A percentile compares a stretch with the other conserved stretches of the same genome.
phyloP scores from a whole-genome alignment of 2,888 invertebrate genomes.

The Bembecia ichneumoniformis region DNA sequence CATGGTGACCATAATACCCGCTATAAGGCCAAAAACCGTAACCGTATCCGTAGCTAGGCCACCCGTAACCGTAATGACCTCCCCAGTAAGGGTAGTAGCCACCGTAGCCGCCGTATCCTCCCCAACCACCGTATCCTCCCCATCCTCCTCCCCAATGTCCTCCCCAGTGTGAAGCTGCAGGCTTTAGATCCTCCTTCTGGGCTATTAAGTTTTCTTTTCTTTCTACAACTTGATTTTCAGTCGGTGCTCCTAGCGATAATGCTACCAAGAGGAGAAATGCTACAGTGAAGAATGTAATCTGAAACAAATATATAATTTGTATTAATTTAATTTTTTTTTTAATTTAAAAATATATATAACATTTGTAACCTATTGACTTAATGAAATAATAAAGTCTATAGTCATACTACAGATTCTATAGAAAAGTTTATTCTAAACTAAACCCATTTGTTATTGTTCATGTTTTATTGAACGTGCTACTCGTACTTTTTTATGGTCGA shows the following conservation, averaged over 20 bases:
- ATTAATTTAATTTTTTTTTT: too few species aligned
- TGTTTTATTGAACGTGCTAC: too few species aligned
- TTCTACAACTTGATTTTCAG: slow-evolving; percentile 24
- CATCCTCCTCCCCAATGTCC: slow-evolving; percentile 24
- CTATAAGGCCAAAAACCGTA: slow-evolving; percentile 16
- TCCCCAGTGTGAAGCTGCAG: slow-evolving; percentile 55
- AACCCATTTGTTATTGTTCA: too few species aligned
- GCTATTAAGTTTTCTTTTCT: slow-evolving; percentile 24
- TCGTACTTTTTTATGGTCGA: too few species aligned
- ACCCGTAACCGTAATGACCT: slow-evolving; percentile 8
- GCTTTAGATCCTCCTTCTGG: slow-evolving; percentile 52
- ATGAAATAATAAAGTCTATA: too few species aligned
- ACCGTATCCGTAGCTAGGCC: slow-evolving; percentile 16
- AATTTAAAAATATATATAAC: too few species aligned
- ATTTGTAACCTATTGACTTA: too few species aligned
- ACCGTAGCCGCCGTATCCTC: slow-evolving; percentile 16
- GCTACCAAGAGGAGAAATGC: slow-evolving; percentile 34
- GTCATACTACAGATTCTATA: too few species aligned
- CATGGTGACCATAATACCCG: slow-evolving; percentile 15
- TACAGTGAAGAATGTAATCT: slow-evolving; percentile 35
- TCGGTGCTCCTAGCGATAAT: slow-evolving; percentile 36
- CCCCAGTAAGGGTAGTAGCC: slow-evolving; percentile 5
- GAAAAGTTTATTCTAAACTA: too few species aligned
- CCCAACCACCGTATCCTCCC: slow-evolving; percentile 25
- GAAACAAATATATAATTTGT: slow-evolving; percentile 11